phyloP scores from a whole-genome alignment of 2,113 vertebrate species.

The Gymnobelideus leadbeateri region DNA sequence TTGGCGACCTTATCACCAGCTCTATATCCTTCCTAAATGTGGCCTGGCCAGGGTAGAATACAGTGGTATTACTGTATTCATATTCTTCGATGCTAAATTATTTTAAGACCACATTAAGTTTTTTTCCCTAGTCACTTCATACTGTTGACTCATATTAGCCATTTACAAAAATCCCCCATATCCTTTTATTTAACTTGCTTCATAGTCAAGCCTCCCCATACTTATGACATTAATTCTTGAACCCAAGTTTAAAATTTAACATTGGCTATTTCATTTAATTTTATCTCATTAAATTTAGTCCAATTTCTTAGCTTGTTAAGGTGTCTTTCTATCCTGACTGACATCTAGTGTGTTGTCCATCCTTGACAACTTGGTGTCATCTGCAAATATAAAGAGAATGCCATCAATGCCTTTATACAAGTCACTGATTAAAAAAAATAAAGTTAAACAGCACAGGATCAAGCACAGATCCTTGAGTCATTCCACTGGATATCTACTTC shows the following conservation, averaged over 20 bases:
- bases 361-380: neutral
- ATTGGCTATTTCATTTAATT: neutral
- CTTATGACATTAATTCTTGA: neutral
- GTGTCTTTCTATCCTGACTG: neutral
- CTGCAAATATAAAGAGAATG: neutral
- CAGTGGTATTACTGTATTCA: neutral
- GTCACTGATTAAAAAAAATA: neutral
- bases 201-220: neutral
- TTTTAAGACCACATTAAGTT: neutral
- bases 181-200: neutral
- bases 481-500: neutral
- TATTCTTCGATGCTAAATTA: neutral
- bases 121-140: neutral
- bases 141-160: neutral
- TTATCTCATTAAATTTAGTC: neutral
- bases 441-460: neutral
- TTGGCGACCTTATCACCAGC: neutral
- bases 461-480: neutral
- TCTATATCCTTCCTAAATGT: neutral
- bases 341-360: neutral
- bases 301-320: neutral
- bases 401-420: neutral
- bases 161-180: neutral
- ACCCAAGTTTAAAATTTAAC: neutral
- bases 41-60: neutral